phyloP scores from a whole-genome alignment of 2,797 vertebrate species.

The Choloepus didactylus region DNA sequence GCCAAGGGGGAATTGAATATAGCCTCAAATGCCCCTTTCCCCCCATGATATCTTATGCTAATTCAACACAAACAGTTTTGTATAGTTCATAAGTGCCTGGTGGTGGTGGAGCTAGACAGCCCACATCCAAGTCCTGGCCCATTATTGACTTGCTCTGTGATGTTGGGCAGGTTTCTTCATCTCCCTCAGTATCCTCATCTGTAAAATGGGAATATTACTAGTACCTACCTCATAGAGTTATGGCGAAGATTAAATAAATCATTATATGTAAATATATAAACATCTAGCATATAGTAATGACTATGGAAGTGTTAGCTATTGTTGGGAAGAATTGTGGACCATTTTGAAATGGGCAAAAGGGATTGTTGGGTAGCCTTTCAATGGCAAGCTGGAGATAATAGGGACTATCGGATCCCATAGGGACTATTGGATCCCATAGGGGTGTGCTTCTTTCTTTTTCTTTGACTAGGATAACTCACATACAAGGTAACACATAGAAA shows the following conservation, averaged over 20 bases:
- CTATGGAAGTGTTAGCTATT: rapidly evolving
- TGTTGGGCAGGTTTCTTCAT: background rate
- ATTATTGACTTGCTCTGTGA: background rate
- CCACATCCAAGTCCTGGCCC: background rate
- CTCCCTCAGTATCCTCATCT: background rate
- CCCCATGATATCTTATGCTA: rapidly evolving
- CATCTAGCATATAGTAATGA: too few relatives aligned
- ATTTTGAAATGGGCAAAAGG: background rate
- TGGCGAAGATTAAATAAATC: background rate
- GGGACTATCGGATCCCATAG: background rate
- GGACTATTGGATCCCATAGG: background rate
- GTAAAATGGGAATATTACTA: background rate
- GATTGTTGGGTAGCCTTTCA: background rate
- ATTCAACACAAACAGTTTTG: background rate
- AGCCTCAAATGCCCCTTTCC: rapidly evolving
- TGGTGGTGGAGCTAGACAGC: too few relatives aligned
- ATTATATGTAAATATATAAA: background rate
- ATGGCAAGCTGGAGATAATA: background rate
- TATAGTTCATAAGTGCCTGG: background rate
- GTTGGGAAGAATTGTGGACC: background rate
- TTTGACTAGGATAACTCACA: background rate
- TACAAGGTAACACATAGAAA: background rate
- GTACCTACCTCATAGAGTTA: background rate
- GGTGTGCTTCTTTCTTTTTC: background rate
- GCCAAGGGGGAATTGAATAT: background rate